Evolutionary conservation across 2,113 vertebrate species (phyloP).

Genomic region (Corvus cornix): DNA sequence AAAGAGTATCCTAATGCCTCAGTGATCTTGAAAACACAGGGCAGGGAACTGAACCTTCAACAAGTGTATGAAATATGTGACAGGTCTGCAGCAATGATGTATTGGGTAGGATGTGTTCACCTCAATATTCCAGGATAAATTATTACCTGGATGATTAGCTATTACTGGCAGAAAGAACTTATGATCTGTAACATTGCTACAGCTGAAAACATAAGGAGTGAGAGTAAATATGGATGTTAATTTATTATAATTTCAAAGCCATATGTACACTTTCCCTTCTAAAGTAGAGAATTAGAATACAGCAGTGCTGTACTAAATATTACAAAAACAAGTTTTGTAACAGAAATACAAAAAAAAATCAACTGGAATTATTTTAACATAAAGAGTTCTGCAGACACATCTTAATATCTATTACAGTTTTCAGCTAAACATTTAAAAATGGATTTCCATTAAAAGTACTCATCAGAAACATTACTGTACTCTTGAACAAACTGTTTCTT

Average conservation of each 20-base stretch:
- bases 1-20: not conserved
- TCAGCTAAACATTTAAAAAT: not conserved
- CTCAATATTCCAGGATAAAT: not conserved
- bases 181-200: not conserved
- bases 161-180: not conserved
- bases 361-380: not conserved
- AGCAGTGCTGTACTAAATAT: not conserved
- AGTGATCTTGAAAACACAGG: not conserved
- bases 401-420: not conserved
- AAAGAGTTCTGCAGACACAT: not conserved
- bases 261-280: not conserved
- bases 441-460: not conserved
- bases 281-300: not conserved
- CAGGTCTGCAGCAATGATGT: not conserved
- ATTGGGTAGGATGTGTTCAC: not conserved
- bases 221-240: not conserved
- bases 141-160: constrained; percentile 6
- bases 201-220: not conserved
- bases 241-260: not conserved
- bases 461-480: not conserved
- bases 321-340: not conserved
- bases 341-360: not conserved
- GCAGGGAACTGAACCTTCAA: not conserved
- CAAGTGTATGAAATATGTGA: constrained; percentile 17
- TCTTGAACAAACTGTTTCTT: not conserved